Evolutionary conservation across 2,888 invertebrate species (phyloP).

Genomic region (Caenorhabditis angaria): DNA sequence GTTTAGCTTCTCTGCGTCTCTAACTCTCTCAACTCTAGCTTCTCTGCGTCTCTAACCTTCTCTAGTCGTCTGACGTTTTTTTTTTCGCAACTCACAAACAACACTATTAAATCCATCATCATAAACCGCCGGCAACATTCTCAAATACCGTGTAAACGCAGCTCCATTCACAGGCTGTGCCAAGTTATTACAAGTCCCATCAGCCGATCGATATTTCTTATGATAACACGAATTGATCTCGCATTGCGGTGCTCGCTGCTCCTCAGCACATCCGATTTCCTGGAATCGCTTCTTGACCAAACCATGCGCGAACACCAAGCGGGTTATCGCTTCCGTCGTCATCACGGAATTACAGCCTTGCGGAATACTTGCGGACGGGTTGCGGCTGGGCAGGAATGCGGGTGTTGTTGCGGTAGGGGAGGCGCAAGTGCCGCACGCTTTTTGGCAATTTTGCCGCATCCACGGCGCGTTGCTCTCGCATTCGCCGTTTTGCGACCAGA

Average conservation of each 20-base stretch:
- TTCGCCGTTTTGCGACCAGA: constrained; percentile 61
- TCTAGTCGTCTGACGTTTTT: not conserved
- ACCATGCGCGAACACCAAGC: constrained; percentile 27
- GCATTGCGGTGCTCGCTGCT: constrained; percentile 52
- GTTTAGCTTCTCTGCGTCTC: no score
- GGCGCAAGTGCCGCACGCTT: constrained; percentile 43
- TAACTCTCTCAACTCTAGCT: no score
- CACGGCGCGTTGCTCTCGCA: constrained; percentile 63
- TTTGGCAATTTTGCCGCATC: constrained; percentile 62
- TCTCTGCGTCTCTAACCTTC: no score
- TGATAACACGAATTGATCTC: constrained; percentile 67
- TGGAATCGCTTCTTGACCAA: constrained; percentile 21
- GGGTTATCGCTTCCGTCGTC: constrained; percentile 42
- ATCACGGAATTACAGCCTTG: constrained; percentile 48
- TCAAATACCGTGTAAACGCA: constrained; percentile 80
- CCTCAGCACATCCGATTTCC: constrained; percentile 31
- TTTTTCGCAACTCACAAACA: constrained; percentile 51
- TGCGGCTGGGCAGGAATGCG: not conserved
- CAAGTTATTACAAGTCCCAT: constrained; percentile 95
- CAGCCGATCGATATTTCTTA: constrained; percentile 82
- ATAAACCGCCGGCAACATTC: constrained; percentile 65
- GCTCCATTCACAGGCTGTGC: constrained; percentile 82
- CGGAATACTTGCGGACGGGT: constrained; percentile 27
- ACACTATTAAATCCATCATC: constrained; percentile 68
- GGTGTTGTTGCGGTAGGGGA: not conserved